Conservation (phyloP, 2,888 invertebrate species). For the Cancer borealis region DNA sequence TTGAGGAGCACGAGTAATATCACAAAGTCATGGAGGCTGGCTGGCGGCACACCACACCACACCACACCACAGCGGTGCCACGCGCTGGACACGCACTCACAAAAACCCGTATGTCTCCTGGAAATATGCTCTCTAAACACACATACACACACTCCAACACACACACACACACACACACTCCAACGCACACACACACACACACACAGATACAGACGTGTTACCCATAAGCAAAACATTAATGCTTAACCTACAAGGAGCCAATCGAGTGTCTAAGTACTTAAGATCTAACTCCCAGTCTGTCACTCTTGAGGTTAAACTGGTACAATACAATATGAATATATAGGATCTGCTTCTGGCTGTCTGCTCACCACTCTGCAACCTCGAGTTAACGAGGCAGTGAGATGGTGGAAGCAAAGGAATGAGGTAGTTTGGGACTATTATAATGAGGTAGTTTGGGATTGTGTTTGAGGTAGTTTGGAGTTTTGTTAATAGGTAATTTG, state of each 20-base stretch:
- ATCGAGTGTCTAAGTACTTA: not conserved
- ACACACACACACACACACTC: constrained; percentile 6
- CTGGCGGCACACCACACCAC: not conserved
- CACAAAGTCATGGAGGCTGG: constrained; percentile 9
- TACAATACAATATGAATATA: not conserved
- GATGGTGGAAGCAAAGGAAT: not conserved
- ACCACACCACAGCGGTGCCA: not conserved
- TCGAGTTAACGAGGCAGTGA: not conserved
- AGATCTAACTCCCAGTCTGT: not conserved
- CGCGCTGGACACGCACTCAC: not conserved
- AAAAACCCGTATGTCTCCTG: constrained; percentile 27
- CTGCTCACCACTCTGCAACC: not conserved
- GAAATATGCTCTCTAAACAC: not conserved
- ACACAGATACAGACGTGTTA: not conserved
- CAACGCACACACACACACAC: not conserved
- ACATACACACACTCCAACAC: not conserved
- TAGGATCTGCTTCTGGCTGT: not conserved
- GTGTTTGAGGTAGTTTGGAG: not conserved
- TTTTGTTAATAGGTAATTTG: not conserved
- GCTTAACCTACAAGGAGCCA: not conserved
- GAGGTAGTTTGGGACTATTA: not conserved
- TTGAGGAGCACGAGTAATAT: not conserved
- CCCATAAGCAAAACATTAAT: constrained; percentile 40
- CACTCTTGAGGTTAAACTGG: not conserved
- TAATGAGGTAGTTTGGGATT: not conserved